A percentile compares a stretch with the other conserved stretches of the same genome.
These are phyloP conservation scores for Polietes domitor DNA, from an alignment of 2,888 invertebrate genomes.

Conservation along the genomic window DNA sequence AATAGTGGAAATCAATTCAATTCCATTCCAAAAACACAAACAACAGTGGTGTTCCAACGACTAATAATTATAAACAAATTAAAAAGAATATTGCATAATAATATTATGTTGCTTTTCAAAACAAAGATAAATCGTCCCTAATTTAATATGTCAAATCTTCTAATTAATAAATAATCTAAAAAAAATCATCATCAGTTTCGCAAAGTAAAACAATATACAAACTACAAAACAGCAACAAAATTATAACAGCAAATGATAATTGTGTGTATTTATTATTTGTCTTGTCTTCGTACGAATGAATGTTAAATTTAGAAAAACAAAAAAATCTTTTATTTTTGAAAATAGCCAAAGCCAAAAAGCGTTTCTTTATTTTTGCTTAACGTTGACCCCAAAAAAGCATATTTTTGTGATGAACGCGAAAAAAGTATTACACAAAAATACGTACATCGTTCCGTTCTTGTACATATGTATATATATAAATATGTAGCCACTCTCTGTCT, in stretches of 20 bases:
- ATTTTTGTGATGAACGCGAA: not conserved
- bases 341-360: not conserved
- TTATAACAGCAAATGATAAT: slow-evolving; percentile 13
- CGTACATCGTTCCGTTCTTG: too few species aligned
- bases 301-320: slow-evolving; percentile 31
- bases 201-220: not conserved
- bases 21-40: slow-evolving; percentile 2
- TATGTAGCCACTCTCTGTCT: not conserved
- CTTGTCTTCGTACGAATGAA: too few species aligned
- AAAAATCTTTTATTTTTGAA: not conserved
- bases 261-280: slow-evolving; percentile 22
- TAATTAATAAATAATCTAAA: too few species aligned
- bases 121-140: not conserved
- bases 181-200: not conserved
- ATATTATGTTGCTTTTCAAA: not conserved
- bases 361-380: slow-evolving; percentile 1
- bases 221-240: not conserved
- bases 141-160: too few species aligned
- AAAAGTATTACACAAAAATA: slow-evolving; percentile 26
- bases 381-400: slow-evolving; percentile 44
- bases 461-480: not conserved
- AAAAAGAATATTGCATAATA: slow-evolving; percentile 18
- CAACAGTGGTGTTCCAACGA: too few species aligned
- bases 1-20: not conserved
- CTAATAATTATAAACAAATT: not conserved